Base-by-base conservation (phyloP, 2,888 invertebrate genomes). In the Drosophila meridionalis region DNA sequence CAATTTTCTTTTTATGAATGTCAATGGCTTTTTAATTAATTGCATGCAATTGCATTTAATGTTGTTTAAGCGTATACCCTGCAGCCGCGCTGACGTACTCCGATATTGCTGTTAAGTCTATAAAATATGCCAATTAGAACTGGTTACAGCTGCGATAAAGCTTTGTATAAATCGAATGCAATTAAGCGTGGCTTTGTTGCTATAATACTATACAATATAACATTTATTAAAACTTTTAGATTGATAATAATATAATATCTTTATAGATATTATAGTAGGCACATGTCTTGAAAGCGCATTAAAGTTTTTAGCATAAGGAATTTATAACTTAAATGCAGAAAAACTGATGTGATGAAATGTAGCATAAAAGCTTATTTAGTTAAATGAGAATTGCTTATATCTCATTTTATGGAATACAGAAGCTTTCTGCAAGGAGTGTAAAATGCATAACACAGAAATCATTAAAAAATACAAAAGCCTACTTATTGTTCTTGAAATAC, bases 1-100 rank as follows among this genome's bases (percentile, higher is more conserved):
- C 89, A 87, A 86, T 87, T 88, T 87, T 79, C 83, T 85, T 77
- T 86, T 85, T 85, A 87, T 87, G 87, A 86, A 87, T 88, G 89
- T 84, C 87, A 87, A 87, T 87, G 80, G 87, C 53, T 88, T 88
- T 88, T 87, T 87, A 87, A 87, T 87, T 88, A 87, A 87, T 87
- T 87, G 77, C 81, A 70, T 71, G 73, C 78, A 83, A 83, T 87
- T 84, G 78, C 67, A 30, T 30, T 59, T 7, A 53, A 57, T 52
- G 36, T 66, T 52, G 20, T 38, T 50, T 30, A 40, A 48, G 34
- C 30, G 40, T n/a, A 50, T 30, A 30, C 42, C 61, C 62, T 20
- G 50, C n/a, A 14, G n/a, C 12, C 40, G 32, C 7, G 34, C 9
- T 14, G 28, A 26, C 8, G n/a, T 30, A 40, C 28, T 20, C 14